These are phyloP conservation scores for Aurelia aurita complex sp. Pacific DNA, from an alignment of 30 jellyfish, hydroid and myxozoan genomes.

Conservation along the genomic window DNA sequence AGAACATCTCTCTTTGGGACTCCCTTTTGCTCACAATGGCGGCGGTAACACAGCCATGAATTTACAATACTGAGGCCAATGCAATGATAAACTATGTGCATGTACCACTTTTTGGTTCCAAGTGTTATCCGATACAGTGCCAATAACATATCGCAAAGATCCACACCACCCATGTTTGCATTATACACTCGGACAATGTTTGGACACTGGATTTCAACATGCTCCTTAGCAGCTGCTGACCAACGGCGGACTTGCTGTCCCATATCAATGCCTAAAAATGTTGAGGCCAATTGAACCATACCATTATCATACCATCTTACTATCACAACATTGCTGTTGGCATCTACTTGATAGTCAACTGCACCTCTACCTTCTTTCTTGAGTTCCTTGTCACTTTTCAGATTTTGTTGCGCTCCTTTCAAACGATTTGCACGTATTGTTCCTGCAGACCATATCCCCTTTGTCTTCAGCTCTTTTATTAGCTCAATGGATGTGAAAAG, in stretches of 20 bases:
- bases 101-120: background rate
- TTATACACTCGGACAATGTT: background rate
- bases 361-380: no score
- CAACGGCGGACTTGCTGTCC: constrained; percentile 1
- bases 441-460: no score
- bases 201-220: constrained; percentile 8
- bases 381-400: constrained; percentile 1
- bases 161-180: constrained; percentile 5
- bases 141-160: constrained; percentile 16
- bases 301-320: no score
- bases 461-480: no score
- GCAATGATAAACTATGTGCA: no score
- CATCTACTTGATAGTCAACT: no score
- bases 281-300: no score
- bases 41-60: background rate
- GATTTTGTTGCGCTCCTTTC: no score
- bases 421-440: no score
- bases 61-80: constrained; percentile 1
- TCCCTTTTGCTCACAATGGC: constrained; percentile 1
- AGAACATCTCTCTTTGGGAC: background rate
- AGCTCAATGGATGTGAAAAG: no score
- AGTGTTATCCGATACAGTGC: constrained; percentile 3
- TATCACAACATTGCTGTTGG: no score
- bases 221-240: constrained; percentile 1
- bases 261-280: background rate